Conservation (phyloP, 2,113 vertebrate species). For the Peromyscus leucopus region DNA sequence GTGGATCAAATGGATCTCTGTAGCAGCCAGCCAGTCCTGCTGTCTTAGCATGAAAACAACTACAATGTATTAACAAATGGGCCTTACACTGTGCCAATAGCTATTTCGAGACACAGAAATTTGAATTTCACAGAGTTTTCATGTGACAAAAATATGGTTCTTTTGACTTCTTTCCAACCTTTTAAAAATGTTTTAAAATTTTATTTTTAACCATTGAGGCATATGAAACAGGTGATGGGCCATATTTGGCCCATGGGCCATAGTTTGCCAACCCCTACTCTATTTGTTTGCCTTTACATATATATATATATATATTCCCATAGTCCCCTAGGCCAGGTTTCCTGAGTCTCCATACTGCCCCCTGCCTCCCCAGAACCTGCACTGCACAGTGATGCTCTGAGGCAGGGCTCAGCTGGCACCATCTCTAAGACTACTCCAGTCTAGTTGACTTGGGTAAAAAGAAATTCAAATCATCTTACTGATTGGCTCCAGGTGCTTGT, state of each 20-base stretch:
- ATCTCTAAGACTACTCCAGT: not conserved
- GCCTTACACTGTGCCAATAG: not conserved
- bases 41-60: not conserved
- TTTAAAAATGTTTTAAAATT: conserved; percentile 55
- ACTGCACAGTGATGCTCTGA: not conserved
- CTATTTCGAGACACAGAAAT: conserved; percentile 54
- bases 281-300: not conserved
- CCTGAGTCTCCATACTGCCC: not conserved
- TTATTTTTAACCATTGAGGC: not conserved
- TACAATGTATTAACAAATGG: not conserved
- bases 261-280: not conserved
- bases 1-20: not conserved
- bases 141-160: conserved; percentile 35
- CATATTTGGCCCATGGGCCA: not conserved
- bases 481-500: conserved; percentile 55
- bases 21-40: not conserved
- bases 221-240: not conserved
- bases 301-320: not conserved
- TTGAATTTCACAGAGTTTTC: conserved; percentile 64
- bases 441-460: conserved; percentile 26
- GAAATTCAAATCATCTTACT: conserved; percentile 59
- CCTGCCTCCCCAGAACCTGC: not conserved
- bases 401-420: not conserved
- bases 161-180: conserved; percentile 54
- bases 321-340: not conserved